phyloP scores from a whole-genome alignment of 2,888 invertebrate species.

The Pherbina coryleti region DNA sequence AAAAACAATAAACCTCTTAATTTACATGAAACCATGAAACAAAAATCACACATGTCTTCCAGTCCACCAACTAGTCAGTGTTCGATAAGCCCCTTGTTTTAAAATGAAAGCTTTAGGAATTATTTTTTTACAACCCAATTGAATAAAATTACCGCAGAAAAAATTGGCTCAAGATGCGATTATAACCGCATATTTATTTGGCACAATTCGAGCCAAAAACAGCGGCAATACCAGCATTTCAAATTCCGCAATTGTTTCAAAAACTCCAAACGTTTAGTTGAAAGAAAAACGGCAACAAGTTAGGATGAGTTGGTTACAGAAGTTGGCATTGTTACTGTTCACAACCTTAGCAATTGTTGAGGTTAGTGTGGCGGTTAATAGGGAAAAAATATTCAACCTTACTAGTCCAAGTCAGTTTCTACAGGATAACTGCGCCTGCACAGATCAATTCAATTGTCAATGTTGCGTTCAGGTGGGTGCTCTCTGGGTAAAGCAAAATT shows the following conservation, averaged over 20 bases:
- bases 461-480: neutral
- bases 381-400: neutral
- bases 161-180: neutral
- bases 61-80: too few species aligned
- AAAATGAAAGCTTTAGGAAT: too few species aligned
- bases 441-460: neutral
- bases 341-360: neutral
- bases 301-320: neutral
- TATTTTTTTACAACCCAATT: too few species aligned
- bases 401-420: neutral
- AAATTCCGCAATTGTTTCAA: too few species aligned
- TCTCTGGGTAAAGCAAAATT: neutral
- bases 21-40: too few species aligned
- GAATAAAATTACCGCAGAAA: too few species aligned
- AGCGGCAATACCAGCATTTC: too few species aligned
- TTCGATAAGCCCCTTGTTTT: too few species aligned
- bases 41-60: too few species aligned
- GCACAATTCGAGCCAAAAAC: neutral
- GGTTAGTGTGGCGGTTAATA: neutral
- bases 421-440: slow-evolving; percentile 2
- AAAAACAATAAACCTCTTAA: too few species aligned
- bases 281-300: neutral
- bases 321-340: neutral
- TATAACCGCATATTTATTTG: neutral
- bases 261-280: neutral